A percentile compares a stretch with the other conserved stretches of the same genome.
These are phyloP conservation scores for Psix sp. DNA, from an alignment of 1,140 invertebrate genomes.

Conservation along the genomic window DNA sequence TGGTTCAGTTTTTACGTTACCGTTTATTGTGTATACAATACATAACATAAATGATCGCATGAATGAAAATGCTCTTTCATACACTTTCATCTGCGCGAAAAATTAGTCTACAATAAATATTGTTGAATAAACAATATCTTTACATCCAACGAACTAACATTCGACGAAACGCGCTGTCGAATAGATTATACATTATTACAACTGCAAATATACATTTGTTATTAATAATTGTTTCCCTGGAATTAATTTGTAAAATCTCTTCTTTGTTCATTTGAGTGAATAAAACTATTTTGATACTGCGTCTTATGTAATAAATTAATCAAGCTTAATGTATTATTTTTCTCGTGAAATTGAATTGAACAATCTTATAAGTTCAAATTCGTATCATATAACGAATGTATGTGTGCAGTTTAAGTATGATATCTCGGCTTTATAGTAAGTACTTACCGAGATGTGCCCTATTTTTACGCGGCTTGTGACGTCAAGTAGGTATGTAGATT, in stretches of 20 bases:
- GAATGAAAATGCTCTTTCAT: slow-evolving; percentile 47
- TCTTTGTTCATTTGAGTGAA: neutral
- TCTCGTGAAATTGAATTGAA: neutral
- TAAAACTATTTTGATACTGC: no score
- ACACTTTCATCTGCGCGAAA: slow-evolving; percentile 28
- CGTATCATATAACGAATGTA: slow-evolving; percentile 56
- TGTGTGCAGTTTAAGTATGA: slow-evolving; percentile 60
- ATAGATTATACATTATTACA: slow-evolving; percentile 43
- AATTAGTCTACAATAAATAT: slow-evolving; percentile 29
- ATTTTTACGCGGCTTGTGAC: slow-evolving; percentile 78
- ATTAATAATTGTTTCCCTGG: neutral
- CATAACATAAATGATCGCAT: no score
- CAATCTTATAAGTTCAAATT: slow-evolving; percentile 1
- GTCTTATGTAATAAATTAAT: no score
- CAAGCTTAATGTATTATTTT: no score
- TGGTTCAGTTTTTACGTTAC: no score
- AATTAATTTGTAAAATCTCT: neutral
- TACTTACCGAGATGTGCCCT: slow-evolving; percentile 77
- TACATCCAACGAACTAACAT: slow-evolving; percentile 61
- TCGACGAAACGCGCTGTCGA: slow-evolving; percentile 54
- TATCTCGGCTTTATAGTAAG: slow-evolving; percentile 70
- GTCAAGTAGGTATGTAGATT: slow-evolving; percentile 77
- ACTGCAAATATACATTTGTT: slow-evolving; percentile 49
- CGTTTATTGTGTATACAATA: no score
- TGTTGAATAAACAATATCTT: slow-evolving; percentile 58